Percentiles rank a stretch among this genome's conserved stretches.
Evolutionary conservation across 2,113 vertebrate genomes (phyloP).

Genomic region (Bos taurus): DNA sequence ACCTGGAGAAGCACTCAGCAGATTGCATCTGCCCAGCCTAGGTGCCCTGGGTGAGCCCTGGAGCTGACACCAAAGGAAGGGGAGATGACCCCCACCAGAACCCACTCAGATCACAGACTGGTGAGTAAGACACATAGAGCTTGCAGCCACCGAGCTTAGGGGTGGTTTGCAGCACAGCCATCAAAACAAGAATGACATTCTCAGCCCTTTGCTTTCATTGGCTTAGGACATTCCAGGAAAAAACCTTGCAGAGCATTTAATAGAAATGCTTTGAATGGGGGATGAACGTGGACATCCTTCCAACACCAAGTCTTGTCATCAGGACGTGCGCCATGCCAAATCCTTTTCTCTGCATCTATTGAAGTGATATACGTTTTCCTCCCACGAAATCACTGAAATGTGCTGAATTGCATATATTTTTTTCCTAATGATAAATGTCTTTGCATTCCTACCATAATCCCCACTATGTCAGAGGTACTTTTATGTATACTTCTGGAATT

Average conservation of each 20-base stretch:
- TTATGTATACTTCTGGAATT: not conserved
- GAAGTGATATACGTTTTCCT: not conserved
- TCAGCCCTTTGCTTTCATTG: not conserved
- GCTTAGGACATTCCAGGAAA: not conserved
- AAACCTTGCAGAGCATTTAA: not conserved
- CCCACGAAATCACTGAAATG: not conserved
- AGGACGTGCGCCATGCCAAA: rapidly evolving
- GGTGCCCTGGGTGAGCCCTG: not conserved
- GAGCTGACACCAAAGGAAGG: not conserved
- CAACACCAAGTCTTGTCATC: not conserved
- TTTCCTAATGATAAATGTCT: not conserved
- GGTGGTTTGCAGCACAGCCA: not conserved
- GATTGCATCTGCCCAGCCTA: no score
- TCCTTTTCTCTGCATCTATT: no score
- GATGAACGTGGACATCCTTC: not conserved
- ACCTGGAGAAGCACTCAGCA: not conserved
- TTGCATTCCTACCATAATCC: not conserved
- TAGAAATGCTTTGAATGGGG: not conserved
- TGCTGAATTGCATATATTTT: not conserved
- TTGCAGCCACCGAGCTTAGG: no score
- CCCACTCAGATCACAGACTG: no score
- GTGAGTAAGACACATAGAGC: not conserved
- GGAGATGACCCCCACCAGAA: not conserved
- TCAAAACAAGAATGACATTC: rapidly evolving
- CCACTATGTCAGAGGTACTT: not conserved